Evolutionary conservation across 2,888 invertebrate genomes (phyloP).

Genomic region (Agriotes lineatus): DNA sequence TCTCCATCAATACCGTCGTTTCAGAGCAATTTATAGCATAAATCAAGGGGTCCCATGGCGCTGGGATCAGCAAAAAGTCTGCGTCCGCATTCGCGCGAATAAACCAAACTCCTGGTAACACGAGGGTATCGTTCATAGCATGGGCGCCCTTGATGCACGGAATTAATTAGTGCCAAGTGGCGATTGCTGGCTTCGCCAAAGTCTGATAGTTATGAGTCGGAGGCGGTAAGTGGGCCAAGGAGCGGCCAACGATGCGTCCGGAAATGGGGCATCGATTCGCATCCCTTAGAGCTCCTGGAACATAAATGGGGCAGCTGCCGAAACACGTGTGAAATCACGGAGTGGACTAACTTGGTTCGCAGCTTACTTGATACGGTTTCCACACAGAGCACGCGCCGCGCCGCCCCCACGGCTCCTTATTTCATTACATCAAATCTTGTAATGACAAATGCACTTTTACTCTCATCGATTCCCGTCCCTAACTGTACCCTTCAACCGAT

Average conservation of each 20-base stretch:
- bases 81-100: not conserved
- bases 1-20: conserved; percentile 14
- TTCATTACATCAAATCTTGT: conserved; percentile 30
- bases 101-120: conserved; percentile 8
- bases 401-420: conserved; percentile 35
- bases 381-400: conserved; percentile 36
- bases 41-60: conserved; percentile 2
- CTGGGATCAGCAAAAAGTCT: not conserved
- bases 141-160: not conserved
- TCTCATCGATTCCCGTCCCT: not conserved
- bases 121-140: conserved; percentile 2
- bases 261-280: not conserved
- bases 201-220: not conserved
- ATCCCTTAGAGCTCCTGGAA: not conserved
- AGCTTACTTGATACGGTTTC: conserved; percentile 24
- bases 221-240: not conserved
- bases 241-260: not conserved
- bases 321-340: conserved; percentile 40
- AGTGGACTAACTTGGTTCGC: conserved; percentile 31
- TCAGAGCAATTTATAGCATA: conserved; percentile 10
- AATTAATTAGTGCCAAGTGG: not conserved
- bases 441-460: conserved; percentile 18
- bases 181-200: not conserved
- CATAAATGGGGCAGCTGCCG: conserved; percentile 10
- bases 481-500: no score